phyloP scores from a whole-genome alignment of 2,797 vertebrate genomes.

The Syncerus caffer region DNA sequence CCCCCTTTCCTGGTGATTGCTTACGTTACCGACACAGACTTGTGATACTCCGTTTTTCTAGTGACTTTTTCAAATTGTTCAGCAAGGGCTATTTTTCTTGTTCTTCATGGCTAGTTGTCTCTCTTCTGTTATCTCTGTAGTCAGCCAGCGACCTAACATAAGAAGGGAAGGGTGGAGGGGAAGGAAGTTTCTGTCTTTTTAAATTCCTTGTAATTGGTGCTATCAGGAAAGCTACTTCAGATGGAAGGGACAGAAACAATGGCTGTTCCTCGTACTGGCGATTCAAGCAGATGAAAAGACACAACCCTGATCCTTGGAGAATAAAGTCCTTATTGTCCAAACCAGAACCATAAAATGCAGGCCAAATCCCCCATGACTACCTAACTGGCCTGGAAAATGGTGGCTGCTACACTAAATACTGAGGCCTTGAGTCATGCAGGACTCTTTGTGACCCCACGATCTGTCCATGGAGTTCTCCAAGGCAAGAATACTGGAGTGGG shows the following conservation, averaged over 20 bases:
- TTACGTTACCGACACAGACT: not conserved
- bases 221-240: no score
- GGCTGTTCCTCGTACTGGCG: not conserved
- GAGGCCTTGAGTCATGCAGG: rapidly evolving
- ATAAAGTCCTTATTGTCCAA: not conserved
- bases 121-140: not conserved
- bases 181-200: not conserved
- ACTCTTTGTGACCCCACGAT: not conserved
- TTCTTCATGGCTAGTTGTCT: not conserved
- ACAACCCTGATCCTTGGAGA: not conserved
- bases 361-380: not conserved
- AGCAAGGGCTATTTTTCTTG: not conserved
- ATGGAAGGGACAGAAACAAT: not conserved
- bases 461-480: not conserved
- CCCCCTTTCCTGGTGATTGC: not conserved
- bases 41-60: not conserved
- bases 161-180: not conserved
- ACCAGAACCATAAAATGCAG: not conserved
- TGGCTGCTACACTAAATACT: not conserved
- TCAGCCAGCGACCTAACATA: not conserved
- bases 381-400: not conserved
- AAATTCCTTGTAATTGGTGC: no score
- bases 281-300: not conserved
- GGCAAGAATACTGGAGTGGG: not conserved
- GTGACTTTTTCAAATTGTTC: not conserved